Conservation (phyloP, 2,797 vertebrate species). For the Myotis pilosus region DNA sequence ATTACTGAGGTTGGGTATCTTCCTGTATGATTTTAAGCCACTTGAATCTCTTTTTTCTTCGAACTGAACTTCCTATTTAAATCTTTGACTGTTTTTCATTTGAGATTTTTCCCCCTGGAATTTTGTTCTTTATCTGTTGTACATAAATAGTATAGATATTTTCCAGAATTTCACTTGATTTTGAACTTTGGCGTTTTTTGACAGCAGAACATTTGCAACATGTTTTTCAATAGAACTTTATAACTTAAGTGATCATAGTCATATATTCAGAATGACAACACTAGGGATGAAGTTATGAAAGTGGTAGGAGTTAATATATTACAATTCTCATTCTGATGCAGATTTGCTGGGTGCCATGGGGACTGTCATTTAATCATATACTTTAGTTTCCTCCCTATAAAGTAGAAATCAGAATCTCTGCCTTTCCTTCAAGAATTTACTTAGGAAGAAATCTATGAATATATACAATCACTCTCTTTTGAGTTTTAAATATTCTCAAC, state of each 20-base stretch:
- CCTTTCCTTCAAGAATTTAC: background rate
- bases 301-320: background rate
- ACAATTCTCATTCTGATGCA: background rate
- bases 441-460: slow-evolving; percentile 11
- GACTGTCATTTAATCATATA: background rate
- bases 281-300: background rate
- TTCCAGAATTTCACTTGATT: background rate
- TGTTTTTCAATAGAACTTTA: slow-evolving; percentile 19
- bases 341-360: background rate
- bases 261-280: background rate
- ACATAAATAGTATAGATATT: background rate
- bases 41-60: slow-evolving; percentile 23
- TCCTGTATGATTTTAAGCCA: slow-evolving; percentile 47
- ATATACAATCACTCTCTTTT: background rate
- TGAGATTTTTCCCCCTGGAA: background rate
- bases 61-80: slow-evolving; percentile 30
- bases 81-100: background rate
- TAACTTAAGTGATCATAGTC: background rate
- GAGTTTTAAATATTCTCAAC: background rate
- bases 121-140: background rate
- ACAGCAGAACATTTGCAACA: background rate
- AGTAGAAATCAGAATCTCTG: slow-evolving; percentile 23
- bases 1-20: slow-evolving; percentile 63
- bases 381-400: background rate
- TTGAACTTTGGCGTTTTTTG: background rate